Base-by-base conservation (phyloP, 2,797 vertebrate genomes). In the Delichon dasypus region DNA sequence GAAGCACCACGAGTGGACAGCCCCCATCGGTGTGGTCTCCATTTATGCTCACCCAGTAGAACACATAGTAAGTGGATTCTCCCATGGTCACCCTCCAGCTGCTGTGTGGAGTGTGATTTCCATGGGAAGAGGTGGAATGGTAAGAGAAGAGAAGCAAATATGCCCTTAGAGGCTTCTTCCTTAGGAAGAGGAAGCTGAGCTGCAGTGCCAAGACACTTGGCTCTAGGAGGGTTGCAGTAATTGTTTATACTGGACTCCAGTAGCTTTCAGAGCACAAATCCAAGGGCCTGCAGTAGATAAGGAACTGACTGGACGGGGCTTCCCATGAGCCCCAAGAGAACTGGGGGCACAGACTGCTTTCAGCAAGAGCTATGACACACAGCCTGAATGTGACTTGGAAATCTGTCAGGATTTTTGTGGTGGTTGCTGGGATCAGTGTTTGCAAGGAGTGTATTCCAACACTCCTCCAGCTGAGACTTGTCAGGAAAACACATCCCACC, bases 1-100 rank as follows among this genome's bases (percentile, higher is more conserved):
- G 98, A 98, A 99, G 93, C 99, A 99, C 93, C 99, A 99, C 0
- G 99, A 99, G 94, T 99, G 99, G 99, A 99, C 99, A 1, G 99
- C 99, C 13, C 99, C 99, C 84, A 96, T 99, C 0, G 98, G 99
- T 0, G 51, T 99, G 22, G 97, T 98, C 68, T 97, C 97, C 51
- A 97, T 98, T 47, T 99, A 99, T 5, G 98, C 98, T 75, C 99
- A 99, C 90, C 99, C 99, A 2, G 13, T 99, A 44, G 99, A 99
- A 40, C 99, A 99, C 3, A n/a, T 98, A 96, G 99, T 99, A 96
- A 98, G 96, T 97, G 68, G 17, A 60, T 44, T 38, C 38, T 79
- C 30, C 29, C 9, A 1, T 9, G 20, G 19, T 60, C 57, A 30
- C 48, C 20, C 55, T 75, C 58, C 45, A 34, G 34, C 3, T 77